Evolutionary conservation across 2,113 vertebrate species (phyloP).

Genomic region (Eleginops maclovinus): DNA sequence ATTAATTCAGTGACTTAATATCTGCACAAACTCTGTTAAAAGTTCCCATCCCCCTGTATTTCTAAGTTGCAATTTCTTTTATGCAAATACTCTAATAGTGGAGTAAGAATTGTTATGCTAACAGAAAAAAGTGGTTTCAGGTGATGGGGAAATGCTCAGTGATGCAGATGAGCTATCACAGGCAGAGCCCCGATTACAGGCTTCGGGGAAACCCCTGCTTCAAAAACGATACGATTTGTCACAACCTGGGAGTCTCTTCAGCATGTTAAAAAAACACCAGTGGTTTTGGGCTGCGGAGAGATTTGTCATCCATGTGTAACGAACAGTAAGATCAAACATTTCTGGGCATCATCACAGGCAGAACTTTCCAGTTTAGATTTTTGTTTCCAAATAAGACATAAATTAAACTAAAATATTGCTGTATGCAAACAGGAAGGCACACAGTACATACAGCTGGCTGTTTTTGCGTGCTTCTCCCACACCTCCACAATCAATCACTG

Average conservation of each 20-base stretch:
- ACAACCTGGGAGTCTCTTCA: conserved; percentile 15
- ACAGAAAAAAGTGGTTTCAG: conserved; percentile 29
- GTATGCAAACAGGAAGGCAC: neutral
- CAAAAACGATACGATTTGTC: conserved; percentile 33
- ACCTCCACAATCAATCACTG: conserved; percentile 56
- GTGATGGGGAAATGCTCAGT: conserved; percentile 37
- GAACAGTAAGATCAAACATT: conserved; percentile 1
- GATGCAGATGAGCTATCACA: conserved; percentile 51
- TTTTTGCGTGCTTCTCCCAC: conserved; percentile 24
- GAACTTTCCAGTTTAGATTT: conserved; percentile 25
- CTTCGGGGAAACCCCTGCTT: conserved; percentile 49
- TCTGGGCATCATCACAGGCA: conserved; percentile 22
- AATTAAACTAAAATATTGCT: neutral
- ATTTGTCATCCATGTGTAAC: conserved; percentile 27
- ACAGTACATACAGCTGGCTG: neutral
- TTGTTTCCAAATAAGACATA: conserved; percentile 15
- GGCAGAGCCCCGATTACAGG: neutral
- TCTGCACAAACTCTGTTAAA: too few species aligned
- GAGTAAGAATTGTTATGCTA: conserved; percentile 2
- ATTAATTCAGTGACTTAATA: too few species aligned
- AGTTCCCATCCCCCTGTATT: neutral
- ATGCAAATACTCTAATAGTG: neutral
- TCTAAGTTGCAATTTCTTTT: too few species aligned
- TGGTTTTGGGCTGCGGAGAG: conserved; percentile 21
- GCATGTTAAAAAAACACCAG: conserved; percentile 1